Base-by-base conservation (phyloP, 2,797 vertebrate genomes). In the Melanotaenia boesemani region DNA sequence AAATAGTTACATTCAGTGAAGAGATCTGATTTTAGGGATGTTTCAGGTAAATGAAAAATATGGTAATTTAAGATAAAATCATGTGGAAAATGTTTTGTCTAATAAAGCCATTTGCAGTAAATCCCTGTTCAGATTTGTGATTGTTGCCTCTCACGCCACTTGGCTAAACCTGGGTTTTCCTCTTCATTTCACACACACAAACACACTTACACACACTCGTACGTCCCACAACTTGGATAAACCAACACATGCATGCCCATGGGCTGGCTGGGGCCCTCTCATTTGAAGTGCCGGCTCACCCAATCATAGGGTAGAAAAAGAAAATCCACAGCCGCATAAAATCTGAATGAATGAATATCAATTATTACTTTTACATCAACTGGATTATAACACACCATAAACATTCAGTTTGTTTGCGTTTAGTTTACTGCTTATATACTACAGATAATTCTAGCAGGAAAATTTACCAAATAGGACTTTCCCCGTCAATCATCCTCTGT, bases 1-100 rank as follows among this genome's bases (percentile, higher is more conserved):
- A 22, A 41, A 70, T 34, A 75, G 36, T 52, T 67, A 60, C 37
- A 63, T 24, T 67, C 37, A 18, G 32, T n/a, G 59, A 62, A 64
- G 70, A 60, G 57, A 63, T 70, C 56, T 30, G 15, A 48, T 24
- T 64, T 46, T 18, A 46, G 6, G 41, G 41, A 3, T 16, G 3
- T 5, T 15, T 44, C 15, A 44, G 41, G 15, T 46, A 46, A 15
- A 18, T 46, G 15, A 46, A 18, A 46, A 46, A 18, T 18, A 18
- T 6, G 15, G 46, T 46, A 18, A 46, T 46, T 44, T 58, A 28
- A 37, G 57, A 64, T 50, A 48, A 48, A 64, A 72, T 41, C 18
- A 37, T 41, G 59, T 37, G 22, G 6, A 24, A 15, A 39, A 44
- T 26, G 28, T 10, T 57, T 26, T n/a, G 39, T 0, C 34, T 7